Evolutionary conservation across 2,113 vertebrate species (phyloP).

Genomic region (Rhinogobius similis): DNA sequence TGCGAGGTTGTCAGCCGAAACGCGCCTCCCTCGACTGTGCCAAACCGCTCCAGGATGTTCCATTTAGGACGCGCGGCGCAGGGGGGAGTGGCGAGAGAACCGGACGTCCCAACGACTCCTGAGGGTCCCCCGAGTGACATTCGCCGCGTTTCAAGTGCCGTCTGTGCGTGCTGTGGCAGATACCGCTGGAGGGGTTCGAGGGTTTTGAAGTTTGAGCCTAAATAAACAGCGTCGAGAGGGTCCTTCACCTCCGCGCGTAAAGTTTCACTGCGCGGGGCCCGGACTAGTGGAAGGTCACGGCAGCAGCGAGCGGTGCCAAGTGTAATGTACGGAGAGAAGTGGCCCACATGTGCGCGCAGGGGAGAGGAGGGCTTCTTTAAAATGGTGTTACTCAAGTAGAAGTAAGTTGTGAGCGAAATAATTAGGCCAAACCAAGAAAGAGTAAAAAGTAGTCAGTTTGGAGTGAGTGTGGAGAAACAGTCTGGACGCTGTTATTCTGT

Average conservation of each 20-base stretch:
- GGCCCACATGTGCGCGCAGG: no score
- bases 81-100: conserved; percentile 16
- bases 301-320: not conserved
- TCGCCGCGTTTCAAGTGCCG: not conserved
- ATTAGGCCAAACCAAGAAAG: no score
- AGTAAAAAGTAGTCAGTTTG: no score
- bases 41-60: conserved; percentile 57
- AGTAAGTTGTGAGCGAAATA: no score
- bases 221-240: conserved; percentile 49
- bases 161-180: not conserved
- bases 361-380: no score
- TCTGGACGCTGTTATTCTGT: no score
- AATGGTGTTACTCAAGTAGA: no score
- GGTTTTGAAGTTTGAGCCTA: not conserved
- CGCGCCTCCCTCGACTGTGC: conserved; percentile 15
- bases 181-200: no score
- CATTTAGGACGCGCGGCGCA: conserved; percentile 49
- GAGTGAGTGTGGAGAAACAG: no score
- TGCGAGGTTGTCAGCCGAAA: conserved; percentile 60
- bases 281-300: not conserved
- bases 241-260: conserved; percentile 13
- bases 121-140: not conserved
- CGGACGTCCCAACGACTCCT: conserved; percentile 31
- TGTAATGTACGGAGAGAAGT: not conserved
- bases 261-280: not conserved